Conservation (phyloP, 2,113 vertebrate genomes). For the Orientallactaga bullata region DNA sequence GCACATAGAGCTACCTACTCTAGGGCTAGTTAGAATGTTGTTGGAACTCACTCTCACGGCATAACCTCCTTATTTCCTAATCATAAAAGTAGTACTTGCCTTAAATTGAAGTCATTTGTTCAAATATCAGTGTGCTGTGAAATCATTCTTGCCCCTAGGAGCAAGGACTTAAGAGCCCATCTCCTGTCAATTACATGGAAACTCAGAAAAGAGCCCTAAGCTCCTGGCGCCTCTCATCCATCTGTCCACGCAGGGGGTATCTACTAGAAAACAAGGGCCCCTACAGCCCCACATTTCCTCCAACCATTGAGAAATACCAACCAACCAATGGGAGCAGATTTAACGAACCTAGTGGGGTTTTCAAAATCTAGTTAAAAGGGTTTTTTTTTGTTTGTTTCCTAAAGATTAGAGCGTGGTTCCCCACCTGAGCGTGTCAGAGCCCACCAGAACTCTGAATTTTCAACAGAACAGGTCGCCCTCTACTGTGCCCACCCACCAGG, state of each 20-base stretch:
- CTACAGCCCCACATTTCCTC: slow-evolving; percentile 32
- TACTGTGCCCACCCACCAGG: background rate
- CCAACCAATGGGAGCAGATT: background rate
- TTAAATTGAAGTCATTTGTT: slow-evolving; percentile 39
- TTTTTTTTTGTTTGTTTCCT: background rate
- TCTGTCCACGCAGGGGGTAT: background rate
- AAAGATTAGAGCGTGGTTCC: too few species aligned
- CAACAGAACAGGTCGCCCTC: background rate
- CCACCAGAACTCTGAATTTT: background rate
- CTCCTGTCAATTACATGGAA: background rate
- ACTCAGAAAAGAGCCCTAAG: background rate
- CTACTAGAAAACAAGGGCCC: background rate
- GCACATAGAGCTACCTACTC: background rate
- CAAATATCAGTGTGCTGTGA: background rate
- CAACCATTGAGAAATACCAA: background rate
- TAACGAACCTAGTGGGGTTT: background rate
- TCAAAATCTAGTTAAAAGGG: background rate
- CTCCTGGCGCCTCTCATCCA: background rate
- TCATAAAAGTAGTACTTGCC: background rate
- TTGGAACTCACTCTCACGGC: background rate
- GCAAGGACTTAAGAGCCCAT: background rate
- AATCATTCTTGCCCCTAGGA: background rate
- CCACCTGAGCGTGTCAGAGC: too few species aligned
- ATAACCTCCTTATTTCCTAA: background rate
- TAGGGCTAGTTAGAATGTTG: background rate